Base-by-base conservation (phyloP, 2,113 vertebrate genomes). In the Brachyhypopomus gauderio region DNA sequence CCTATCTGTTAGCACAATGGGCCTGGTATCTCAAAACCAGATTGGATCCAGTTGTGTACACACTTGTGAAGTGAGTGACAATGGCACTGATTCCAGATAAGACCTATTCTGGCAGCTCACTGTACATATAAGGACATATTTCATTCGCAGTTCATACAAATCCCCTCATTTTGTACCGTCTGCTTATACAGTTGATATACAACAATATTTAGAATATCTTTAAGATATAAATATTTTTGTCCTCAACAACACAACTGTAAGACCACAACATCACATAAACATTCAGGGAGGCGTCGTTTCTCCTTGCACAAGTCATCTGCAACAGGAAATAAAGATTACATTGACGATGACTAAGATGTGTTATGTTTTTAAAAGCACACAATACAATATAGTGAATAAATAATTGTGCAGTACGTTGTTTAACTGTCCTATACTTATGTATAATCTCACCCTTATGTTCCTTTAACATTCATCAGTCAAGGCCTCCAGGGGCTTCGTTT, bases 61-160 rank as follows among this genome's bases (percentile, higher is more conserved):
- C 70, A 85, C 75, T 85, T 71, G 79, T 78, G 62, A 67, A 58
- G 75, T 81, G 75, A 85, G 70, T 81, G 75, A 85, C 79, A 85
- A 81, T 74, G 81, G 59, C 59, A n/a, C 60, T 66, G 69, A 83
- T 83, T 66, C 16, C 63, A 66, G 82, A 83, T 83, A 83, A 83
- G 82, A 67, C 36, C 71, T 52, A 34, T 60, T 52, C 82, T 75
- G 82, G 81, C 75, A 74, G 34, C 70, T 45, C 60, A 16, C 45
- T 20, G 14, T 36, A 67, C 75, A 38, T 74, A 74, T 60, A 76
- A 73, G 34, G 81, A 34, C 59, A 59, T 45, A 58, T 67, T 67
- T 78, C 48, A 45, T 58, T 60, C 22, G 9, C 19, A 1, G 41
- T 34, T 66, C n/a, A 38, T 62, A 30, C 73, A 75, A 75, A 76